Evolutionary conservation across 2,113 vertebrate species (phyloP).

Genomic region (Struthio camelus): DNA sequence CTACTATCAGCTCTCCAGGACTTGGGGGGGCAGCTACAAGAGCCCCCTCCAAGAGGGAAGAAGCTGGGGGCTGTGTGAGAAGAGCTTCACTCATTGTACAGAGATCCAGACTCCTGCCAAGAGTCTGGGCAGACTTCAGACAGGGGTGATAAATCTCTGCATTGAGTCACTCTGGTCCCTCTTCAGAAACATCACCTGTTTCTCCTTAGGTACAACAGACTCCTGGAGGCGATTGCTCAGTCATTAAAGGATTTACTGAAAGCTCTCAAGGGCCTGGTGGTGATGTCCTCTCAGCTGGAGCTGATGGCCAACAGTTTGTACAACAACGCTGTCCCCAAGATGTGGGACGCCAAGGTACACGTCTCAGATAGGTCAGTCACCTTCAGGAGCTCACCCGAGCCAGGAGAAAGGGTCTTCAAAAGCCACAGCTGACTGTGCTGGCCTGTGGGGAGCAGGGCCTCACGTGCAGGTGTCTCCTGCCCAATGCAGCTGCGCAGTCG

Average conservation of each 20-base stretch:
- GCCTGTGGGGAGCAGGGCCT: not conserved
- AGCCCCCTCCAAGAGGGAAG: not conserved
- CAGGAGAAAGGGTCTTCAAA: not conserved
- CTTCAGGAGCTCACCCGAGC: not conserved
- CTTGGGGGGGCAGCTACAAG: not conserved
- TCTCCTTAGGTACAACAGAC: conserved; percentile 84
- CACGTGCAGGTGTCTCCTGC: not conserved
- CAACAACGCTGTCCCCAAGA: conserved; percentile 85
- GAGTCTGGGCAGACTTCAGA: not conserved
- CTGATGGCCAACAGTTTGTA: conserved; percentile 89
- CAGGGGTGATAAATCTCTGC: rapidly evolving
- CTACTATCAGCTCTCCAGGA: not conserved
- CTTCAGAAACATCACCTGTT: not conserved
- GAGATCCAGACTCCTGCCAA: not conserved
- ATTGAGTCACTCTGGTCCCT: not conserved
- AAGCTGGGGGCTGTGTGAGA: not conserved
- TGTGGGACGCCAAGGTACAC: conserved; percentile 86
- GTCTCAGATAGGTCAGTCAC: not conserved
- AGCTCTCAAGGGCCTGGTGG: conserved; percentile 87
- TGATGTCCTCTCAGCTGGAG: conserved; percentile 92
- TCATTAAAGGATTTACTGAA: conserved; percentile 85
- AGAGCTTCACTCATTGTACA: not conserved
- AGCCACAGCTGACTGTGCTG: not conserved
- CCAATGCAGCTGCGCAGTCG: not conserved
- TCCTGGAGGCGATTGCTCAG: conserved; percentile 81